A percentile compares a stretch with the other conserved stretches of the same genome.
These are phyloP conservation scores for Electrophaes corylata DNA, from an alignment of 2,888 invertebrate genomes.

Conservation along the genomic window DNA sequence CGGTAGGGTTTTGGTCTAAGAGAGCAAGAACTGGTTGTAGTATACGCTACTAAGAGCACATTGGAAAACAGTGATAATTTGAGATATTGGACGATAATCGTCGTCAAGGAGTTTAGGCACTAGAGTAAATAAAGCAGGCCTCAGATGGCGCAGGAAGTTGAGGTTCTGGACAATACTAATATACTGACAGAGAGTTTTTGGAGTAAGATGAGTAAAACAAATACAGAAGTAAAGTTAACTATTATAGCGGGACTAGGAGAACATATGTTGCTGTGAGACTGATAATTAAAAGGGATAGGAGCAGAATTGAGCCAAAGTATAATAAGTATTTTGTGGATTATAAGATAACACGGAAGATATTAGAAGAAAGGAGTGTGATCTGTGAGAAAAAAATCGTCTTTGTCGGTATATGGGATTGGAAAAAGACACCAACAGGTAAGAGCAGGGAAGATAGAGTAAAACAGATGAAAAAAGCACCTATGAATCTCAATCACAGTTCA, in stretches of 20 bases:
- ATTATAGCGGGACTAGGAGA: neutral
- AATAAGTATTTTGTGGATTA: neutral
- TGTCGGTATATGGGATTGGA: too few species aligned
- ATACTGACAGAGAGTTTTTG: too few species aligned
- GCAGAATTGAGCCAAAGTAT: neutral
- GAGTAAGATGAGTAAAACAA: too few species aligned
- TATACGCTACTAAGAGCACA: neutral
- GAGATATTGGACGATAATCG: neutral
- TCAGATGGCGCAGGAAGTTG: too few species aligned
- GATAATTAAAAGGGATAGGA: neutral
- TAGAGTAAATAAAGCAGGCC: neutral
- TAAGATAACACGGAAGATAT: neutral
- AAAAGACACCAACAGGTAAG: too few species aligned
- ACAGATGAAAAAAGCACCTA: slow-evolving; percentile 2
- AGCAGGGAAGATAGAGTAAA: neutral
- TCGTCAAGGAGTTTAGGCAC: neutral
- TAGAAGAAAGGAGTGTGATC: neutral
- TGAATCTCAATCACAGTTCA: slow-evolving; percentile 35
- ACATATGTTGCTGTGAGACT: neutral
- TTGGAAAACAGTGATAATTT: neutral
- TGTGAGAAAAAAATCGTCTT: too few species aligned
- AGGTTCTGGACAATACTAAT: too few species aligned
- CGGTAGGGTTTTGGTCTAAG: too few species aligned
- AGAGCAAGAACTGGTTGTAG: neutral
- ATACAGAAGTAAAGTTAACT: neutral